These are phyloP conservation scores for Cyphomyrus plagiostoma DNA, from an alignment of 2,113 vertebrate species.

Conservation along the genomic window DNA sequence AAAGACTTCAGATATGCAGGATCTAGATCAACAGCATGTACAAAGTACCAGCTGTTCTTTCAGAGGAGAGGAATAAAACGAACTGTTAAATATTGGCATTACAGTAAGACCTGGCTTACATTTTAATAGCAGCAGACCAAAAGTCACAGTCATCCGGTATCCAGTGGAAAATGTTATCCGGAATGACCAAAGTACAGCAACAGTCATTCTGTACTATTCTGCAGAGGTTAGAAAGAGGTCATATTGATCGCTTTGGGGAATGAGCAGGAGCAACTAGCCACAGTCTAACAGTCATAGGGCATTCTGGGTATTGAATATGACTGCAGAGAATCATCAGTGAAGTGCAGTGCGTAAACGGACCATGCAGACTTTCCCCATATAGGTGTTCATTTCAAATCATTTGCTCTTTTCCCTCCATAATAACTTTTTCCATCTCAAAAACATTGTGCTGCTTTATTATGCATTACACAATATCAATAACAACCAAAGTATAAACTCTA, in stretches of 20 bases:
- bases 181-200: neutral
- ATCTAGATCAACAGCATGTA: neutral
- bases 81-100: neutral
- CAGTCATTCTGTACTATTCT: neutral
- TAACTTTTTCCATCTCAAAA: neutral
- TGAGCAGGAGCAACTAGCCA: neutral
- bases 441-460: neutral
- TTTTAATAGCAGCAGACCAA: neutral
- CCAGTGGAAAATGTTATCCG: neutral
- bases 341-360: neutral
- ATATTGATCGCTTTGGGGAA: neutral
- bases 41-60: neutral
- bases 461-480: neutral
- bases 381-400: neutral
- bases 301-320: neutral
- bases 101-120: neutral
- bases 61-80: neutral
- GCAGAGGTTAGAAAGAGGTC: neutral
- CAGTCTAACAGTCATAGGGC: neutral
- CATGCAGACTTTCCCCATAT: neutral
- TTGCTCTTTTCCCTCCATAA: neutral
- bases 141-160: neutral
- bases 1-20: neutral
- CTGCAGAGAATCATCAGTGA: neutral
- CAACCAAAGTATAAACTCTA: neutral